These are phyloP conservation scores for Cryptotermes secundus DNA, from an alignment of 1,140 invertebrate species.

Conservation along the genomic window DNA sequence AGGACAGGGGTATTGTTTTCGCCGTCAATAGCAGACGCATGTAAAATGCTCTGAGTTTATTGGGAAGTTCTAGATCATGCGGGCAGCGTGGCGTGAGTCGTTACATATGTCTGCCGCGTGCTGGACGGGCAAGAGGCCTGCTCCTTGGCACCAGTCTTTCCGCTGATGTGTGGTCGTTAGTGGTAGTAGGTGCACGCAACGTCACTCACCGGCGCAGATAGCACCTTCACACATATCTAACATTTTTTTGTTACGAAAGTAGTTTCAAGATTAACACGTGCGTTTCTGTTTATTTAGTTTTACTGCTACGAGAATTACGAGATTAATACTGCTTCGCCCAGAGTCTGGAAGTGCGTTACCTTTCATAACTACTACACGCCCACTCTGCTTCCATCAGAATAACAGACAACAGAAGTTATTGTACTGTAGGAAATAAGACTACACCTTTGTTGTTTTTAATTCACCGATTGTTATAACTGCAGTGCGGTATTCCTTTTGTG, in stretches of 20 bases:
- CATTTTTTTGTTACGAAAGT: no score
- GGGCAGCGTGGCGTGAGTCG: background rate
- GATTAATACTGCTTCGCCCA: no score
- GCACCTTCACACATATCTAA: no score
- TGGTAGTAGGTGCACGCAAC: background rate
- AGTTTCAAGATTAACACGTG: no score
- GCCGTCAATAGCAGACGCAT: background rate
- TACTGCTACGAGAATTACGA: no score
- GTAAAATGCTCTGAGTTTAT: background rate
- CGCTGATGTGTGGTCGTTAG: background rate
- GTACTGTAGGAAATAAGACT: background rate
- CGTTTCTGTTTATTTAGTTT: no score
- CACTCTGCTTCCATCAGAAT: background rate
- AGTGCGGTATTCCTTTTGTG: background rate
- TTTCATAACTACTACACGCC: background rate
- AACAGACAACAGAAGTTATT: background rate
- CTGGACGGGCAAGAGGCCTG: background rate
- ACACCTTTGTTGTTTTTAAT: background rate
- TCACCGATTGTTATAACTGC: background rate
- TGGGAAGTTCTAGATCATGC: conserved; percentile 6
- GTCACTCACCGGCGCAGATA: background rate
- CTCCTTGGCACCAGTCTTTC: conserved; percentile 14
- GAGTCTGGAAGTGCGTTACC: no score
- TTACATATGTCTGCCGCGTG: background rate
- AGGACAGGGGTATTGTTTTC: background rate